phyloP scores from a whole-genome alignment of 2,113 vertebrate genomes.

The Salvelinus alpinus region DNA sequence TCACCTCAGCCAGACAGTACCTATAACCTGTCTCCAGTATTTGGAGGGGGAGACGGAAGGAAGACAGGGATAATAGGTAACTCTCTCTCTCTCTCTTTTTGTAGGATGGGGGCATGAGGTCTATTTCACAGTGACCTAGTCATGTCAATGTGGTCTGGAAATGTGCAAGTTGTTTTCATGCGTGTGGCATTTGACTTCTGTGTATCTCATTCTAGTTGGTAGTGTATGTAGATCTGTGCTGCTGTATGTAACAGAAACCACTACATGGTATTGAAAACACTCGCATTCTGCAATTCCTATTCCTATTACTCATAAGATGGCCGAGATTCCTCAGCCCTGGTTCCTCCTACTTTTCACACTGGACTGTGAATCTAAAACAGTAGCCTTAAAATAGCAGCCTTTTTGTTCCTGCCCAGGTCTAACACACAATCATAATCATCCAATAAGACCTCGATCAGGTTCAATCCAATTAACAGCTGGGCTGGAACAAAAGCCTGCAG shows the following conservation, averaged over 20 bases:
- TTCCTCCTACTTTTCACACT: slow-evolving; percentile 16
- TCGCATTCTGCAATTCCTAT: slow-evolving; percentile 66
- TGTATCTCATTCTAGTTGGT: too few relatives aligned
- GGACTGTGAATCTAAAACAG: neutral
- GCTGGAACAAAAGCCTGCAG: neutral
- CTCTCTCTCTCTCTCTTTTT: too few relatives aligned
- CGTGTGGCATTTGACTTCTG: too few relatives aligned
- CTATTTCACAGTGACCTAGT: neutral
- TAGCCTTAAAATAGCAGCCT: neutral
- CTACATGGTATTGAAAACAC: slow-evolving; percentile 52
- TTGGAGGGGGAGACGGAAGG: too few relatives aligned
- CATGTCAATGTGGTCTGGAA: too few relatives aligned
- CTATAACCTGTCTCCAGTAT: too few relatives aligned
- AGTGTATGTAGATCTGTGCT: slow-evolving; percentile 18
- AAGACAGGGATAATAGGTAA: too few relatives aligned
- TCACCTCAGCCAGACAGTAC: too few relatives aligned
- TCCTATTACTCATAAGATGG: slow-evolving; percentile 23
- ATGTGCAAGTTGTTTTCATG: too few relatives aligned
- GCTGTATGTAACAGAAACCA: slow-evolving; percentile 44
- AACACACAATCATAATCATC: neutral
- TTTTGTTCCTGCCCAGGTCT: neutral
- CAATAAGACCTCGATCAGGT: neutral
- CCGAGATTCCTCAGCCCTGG: slow-evolving; percentile 1
- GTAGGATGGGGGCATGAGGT: neutral
- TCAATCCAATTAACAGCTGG: neutral